These are phyloP conservation scores for Pterostichus madidus DNA, from an alignment of 2,888 invertebrate species.

Conservation along the genomic window DNA sequence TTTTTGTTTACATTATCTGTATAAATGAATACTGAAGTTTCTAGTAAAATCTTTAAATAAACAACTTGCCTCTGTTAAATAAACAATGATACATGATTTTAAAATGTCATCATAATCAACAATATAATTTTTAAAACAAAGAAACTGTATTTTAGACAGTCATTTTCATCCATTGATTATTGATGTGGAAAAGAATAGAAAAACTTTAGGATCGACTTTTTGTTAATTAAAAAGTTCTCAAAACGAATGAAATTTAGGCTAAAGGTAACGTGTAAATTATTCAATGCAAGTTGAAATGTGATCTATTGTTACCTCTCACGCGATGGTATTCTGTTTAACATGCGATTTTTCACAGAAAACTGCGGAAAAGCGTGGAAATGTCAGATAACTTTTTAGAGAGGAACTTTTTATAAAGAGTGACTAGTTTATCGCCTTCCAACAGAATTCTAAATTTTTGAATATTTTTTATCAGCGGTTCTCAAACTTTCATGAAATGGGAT, in stretches of 20 bases:
- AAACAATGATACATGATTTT: conserved; percentile 5
- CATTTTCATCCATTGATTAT: neutral
- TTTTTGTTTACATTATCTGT: too few species aligned
- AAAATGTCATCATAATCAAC: neutral
- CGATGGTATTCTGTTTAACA: conserved; percentile 6
- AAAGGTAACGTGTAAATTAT: conserved; percentile 6
- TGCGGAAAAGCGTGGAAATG: neutral
- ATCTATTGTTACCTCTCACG: conserved; percentile 29
- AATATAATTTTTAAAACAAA: neutral
- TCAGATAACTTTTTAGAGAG: neutral
- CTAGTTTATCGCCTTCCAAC: too few species aligned
- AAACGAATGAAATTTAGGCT: conserved; percentile 20
- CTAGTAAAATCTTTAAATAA: neutral
- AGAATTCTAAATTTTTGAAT: too few species aligned
- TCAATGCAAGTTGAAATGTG: conserved; percentile 11
- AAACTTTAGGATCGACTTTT: neutral
- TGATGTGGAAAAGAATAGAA: neutral
- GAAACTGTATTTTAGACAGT: neutral
- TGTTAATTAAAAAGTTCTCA: conserved; percentile 2
- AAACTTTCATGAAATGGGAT: too few species aligned
- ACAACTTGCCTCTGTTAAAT: neutral
- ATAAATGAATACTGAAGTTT: neutral
- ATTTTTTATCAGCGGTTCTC: too few species aligned
- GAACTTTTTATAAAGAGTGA: too few species aligned
- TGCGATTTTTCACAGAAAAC: conserved; percentile 7